Conservation (phyloP, 2,888 invertebrate genomes). For the Tholera decimalis region DNA sequence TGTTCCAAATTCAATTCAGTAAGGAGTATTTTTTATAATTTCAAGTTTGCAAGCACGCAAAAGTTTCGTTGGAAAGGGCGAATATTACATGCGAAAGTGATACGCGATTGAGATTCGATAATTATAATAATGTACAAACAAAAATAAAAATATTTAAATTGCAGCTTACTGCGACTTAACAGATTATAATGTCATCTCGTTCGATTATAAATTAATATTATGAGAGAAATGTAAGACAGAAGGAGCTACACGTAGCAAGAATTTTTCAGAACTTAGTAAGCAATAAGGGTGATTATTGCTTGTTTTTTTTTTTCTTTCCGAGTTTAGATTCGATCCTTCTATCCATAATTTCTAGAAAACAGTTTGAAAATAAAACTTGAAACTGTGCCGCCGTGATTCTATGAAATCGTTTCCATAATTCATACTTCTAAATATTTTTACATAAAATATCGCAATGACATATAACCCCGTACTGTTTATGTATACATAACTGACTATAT, state of each 20-base stretch:
- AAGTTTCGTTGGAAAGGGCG: constrained; percentile 36
- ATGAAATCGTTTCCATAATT: constrained; percentile 29
- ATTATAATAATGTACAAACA: constrained; percentile 56
- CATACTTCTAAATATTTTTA: constrained; percentile 22
- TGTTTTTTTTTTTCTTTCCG: not conserved
- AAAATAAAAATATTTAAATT: constrained; percentile 33
- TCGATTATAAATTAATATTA: not conserved
- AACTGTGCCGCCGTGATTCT: constrained; percentile 1
- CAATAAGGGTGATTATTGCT: not conserved
- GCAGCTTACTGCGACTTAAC: constrained; percentile 20
- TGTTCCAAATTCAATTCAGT: too few species aligned
- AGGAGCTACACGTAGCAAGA: too few species aligned
- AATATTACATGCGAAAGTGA: constrained; percentile 54
- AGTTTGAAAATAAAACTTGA: constrained; percentile 6
- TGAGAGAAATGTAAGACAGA: constrained; percentile 13
- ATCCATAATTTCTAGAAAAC: constrained; percentile 13
- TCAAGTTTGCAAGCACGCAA: constrained; percentile 36
- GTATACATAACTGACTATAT: constrained; percentile 51
- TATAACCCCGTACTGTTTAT: constrained; percentile 43
- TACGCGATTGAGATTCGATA: constrained; percentile 61
- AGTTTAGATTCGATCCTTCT: not conserved
- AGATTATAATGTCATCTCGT: constrained; percentile 4
- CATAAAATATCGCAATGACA: constrained; percentile 39
- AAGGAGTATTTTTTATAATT: not conserved
- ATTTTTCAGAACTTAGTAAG: not conserved